Evolutionary conservation across 2,113 vertebrate genomes (phyloP).

Genomic region (Lycaon pictus): DNA sequence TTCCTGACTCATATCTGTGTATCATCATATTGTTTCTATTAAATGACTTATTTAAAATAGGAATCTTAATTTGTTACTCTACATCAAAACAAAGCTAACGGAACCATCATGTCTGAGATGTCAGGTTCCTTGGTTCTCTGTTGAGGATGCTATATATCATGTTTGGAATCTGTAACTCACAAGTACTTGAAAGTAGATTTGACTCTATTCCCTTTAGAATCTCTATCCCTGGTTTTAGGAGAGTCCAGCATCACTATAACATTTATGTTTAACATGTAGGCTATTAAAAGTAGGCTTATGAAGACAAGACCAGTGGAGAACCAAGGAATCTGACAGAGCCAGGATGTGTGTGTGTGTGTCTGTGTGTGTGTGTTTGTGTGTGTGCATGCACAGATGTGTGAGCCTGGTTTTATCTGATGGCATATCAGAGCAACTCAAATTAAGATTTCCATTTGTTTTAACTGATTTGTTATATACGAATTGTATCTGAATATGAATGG

Average conservation of each 20-base stretch:
- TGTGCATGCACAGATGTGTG: background rate
- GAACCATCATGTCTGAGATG: background rate
- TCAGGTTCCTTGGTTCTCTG: background rate
- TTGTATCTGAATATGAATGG: background rate
- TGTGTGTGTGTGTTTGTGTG: background rate
- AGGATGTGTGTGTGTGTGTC: background rate
- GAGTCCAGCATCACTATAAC: background rate
- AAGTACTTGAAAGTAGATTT: background rate
- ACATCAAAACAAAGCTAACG: background rate
- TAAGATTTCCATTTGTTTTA: background rate
- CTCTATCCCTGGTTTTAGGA: background rate
- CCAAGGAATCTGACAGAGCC: background rate
- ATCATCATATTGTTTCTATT: background rate
- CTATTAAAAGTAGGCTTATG: background rate
- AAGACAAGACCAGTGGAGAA: background rate
- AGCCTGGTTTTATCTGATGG: slow-evolving; percentile 24
- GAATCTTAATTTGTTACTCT: slow-evolving; percentile 26
- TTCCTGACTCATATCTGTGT: background rate
- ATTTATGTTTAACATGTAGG: background rate
- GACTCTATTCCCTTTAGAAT: background rate
- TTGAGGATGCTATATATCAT: background rate
- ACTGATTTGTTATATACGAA: background rate
- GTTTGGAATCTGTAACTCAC: background rate
- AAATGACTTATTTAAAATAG: background rate
- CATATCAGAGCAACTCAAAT: background rate